phyloP scores from a whole-genome alignment of 1,140 invertebrate species.

The Myzus persicae region DNA sequence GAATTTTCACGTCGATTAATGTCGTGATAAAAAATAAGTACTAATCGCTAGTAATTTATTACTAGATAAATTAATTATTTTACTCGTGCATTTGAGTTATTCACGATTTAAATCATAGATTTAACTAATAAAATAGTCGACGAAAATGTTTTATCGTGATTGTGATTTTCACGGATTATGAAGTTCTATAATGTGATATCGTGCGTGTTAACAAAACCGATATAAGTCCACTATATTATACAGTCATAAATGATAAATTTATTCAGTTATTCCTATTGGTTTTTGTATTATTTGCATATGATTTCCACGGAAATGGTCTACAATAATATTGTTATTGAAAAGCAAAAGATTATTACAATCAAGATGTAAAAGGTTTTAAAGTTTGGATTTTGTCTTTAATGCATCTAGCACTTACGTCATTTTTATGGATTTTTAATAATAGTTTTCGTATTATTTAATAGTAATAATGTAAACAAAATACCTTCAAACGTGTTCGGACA shows the following conservation, averaged over 20 bases:
- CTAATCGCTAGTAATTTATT: not conserved
- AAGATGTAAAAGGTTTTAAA: not conserved
- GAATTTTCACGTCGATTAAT: not conserved
- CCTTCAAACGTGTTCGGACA: not conserved
- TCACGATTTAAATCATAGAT: not conserved
- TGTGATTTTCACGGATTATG: not conserved
- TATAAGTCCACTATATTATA: constrained; percentile 12
- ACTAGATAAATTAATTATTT: rapidly evolving
- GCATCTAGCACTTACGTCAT: not conserved
- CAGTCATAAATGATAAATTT: constrained; percentile 7
- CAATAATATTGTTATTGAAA: not conserved
- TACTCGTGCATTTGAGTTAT: not conserved
- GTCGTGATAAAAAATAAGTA: not conserved
- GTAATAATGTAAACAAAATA: not conserved
- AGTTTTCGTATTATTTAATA: not conserved
- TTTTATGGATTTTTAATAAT: not conserved
- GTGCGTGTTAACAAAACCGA: not conserved
- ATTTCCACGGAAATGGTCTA: not conserved
- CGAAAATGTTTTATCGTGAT: not conserved
- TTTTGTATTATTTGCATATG: not conserved
- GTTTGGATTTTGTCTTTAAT: not conserved
- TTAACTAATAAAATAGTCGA: not conserved
- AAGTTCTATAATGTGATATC: not conserved
- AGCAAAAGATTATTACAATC: not conserved
- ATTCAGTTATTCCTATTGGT: constrained; percentile 1